Evolutionary conservation across 1,140 invertebrate genomes (phyloP), one percentile per base, ranked within the genome.

Genomic region (Hermetia illucens): DNA sequence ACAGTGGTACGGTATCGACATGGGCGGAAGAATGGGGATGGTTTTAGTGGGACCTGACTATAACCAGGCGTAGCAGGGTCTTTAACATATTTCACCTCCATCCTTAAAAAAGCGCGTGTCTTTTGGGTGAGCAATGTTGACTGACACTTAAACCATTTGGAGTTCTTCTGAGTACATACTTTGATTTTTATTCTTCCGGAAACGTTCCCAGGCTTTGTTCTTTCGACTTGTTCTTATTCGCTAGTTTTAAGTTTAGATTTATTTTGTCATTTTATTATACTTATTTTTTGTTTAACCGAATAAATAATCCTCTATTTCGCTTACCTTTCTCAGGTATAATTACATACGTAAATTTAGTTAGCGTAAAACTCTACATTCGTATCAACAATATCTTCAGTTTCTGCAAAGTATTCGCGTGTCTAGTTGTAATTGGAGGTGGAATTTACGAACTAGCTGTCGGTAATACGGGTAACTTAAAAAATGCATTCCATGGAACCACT

Each of bases 331-430:
- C 64, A 87, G 84, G 73, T 51, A 49, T 88, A 20, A 82, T 94
- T 47, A 90, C 89, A 0, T 85, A 81, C 53, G 80, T 93, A 22
- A 95, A 95, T 54, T 74, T 86, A 37, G 77, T 70, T 12, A 90
- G 87, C 52, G 90, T 94, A 3, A 84, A 85, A 50, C 66, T 91
- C 44, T 88, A 88, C 31, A 84, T 91, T 0, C 77, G 75, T 47
- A 74, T 93, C 1, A 88, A 94, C 51, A 92, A 94, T 53, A 62
- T 88, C 13, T 94, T 93, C 49, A 84, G 83, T 0, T 69, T 79
- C 3, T 85, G 81, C 46, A 95, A 95, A 68, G 66, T 95, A 2
- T 60, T 83, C 0, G 78, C 83, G 0, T 84, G 89, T 46, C 64
- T 86, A 3, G 70, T 93, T 31, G 77, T 88, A 2, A 82, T 87